phyloP scores from a whole-genome alignment of 2,113 vertebrate genomes.

The Pogonocichla stellata region DNA sequence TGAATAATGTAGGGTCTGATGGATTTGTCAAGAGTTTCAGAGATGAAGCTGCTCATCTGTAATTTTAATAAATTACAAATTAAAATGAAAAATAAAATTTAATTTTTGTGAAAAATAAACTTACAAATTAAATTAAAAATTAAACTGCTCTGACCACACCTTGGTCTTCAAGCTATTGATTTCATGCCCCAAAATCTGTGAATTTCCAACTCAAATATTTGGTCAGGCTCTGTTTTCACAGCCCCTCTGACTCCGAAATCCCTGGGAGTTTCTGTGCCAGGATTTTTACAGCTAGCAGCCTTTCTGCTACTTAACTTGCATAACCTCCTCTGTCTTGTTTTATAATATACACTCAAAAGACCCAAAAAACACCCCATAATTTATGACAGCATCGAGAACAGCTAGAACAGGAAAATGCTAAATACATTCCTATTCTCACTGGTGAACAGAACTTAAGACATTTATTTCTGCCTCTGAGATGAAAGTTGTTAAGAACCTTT shows the following conservation, averaged over 20 bases:
- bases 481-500: not conserved
- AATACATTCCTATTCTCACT: not conserved
- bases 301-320: not conserved
- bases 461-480: not conserved
- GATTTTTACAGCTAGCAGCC: not conserved
- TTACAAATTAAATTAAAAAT: too few species aligned
- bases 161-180: not conserved
- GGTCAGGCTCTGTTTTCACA: not conserved
- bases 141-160: not conserved
- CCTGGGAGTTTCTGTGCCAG: not conserved
- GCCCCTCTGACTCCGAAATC: not conserved
- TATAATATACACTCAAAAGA: not conserved
- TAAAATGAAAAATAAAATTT: too few species aligned
- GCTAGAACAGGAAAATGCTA: not conserved
- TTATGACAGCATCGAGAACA: not conserved
- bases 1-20: not conserved
- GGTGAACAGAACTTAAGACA: not conserved
- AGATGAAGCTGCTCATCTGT: not conserved
- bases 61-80: not conserved
- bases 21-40: not conserved
- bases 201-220: not conserved
- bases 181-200: not conserved
- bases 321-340: not conserved
- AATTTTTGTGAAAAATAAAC: too few species aligned
- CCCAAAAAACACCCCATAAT: not conserved